Evolutionary conservation across 2,888 invertebrate genomes (phyloP).

Genomic region (Drosophila tripunctata): DNA sequence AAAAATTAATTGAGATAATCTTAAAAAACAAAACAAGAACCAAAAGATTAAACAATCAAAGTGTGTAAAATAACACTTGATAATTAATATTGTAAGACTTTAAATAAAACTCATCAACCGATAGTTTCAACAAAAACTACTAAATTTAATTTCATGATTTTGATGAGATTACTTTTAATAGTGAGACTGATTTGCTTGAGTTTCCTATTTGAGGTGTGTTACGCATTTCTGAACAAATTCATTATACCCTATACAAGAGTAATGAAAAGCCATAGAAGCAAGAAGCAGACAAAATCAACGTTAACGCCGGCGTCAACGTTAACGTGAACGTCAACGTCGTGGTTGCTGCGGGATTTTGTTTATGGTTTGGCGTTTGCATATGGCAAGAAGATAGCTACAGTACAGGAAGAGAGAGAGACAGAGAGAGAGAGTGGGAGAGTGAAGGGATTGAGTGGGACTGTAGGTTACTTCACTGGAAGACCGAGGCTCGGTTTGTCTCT

Average conservation of each 20-base stretch:
- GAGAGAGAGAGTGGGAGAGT: background rate
- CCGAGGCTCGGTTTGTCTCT: no score
- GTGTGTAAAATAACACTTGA: no score
- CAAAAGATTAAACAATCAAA: no score
- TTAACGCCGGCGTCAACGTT: background rate
- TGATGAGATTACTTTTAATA: no score
- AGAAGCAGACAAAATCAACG: slow-evolving; percentile 50
- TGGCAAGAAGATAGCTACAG: background rate
- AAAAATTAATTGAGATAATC: no score
- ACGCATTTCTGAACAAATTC: background rate
- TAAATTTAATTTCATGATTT: no score
- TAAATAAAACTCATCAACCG: no score
- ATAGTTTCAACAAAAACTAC: no score
- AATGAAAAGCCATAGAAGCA: slow-evolving; percentile 17
- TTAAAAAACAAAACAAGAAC: no score
- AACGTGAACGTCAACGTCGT: slow-evolving; percentile 13
- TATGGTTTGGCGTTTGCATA: slow-evolving; percentile 19
- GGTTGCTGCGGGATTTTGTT: slow-evolving; percentile 48
- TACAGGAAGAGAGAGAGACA: no score
- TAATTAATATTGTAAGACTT: no score
- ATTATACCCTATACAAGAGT: background rate
- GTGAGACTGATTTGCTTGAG: background rate
- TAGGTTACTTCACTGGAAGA: no score
- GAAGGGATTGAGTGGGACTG: background rate
- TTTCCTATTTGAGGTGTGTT: background rate